Percentiles rank a stretch among this genome's conserved stretches.
Conservation (phyloP, 2,113 vertebrate genomes). For the Cynocephalus volans region DNA sequence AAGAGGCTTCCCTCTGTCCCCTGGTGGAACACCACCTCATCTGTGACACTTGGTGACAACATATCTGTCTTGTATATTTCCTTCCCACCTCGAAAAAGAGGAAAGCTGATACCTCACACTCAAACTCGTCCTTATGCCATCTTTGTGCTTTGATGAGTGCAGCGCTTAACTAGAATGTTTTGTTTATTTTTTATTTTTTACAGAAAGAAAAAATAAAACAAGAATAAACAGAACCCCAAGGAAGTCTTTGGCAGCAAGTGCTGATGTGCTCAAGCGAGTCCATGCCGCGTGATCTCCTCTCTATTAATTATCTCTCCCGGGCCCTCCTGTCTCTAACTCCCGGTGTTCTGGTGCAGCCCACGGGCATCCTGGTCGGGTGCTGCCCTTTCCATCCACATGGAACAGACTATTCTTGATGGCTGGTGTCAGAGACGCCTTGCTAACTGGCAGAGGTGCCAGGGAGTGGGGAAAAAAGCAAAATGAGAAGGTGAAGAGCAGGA, state of each 20-base stretch:
- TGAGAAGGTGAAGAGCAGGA: background rate
- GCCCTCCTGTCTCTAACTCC: background rate
- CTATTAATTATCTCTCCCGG: background rate
- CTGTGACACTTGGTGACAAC: background rate
- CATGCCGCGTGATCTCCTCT: background rate
- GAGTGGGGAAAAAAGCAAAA: background rate
- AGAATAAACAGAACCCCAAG: background rate
- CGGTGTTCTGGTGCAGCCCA: background rate
- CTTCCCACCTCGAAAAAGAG: background rate
- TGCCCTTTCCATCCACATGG: background rate
- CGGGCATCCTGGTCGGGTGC: background rate
- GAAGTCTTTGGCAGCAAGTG: background rate
- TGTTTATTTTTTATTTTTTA: background rate
- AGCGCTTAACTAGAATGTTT: background rate
- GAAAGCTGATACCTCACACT: background rate
- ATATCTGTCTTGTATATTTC: background rate
- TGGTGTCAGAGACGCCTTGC: background rate
- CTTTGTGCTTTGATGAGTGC: background rate
- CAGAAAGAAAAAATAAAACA: slow-evolving; percentile 4
- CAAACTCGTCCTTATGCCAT: background rate
- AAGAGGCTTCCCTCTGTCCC: background rate
- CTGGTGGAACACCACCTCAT: background rate
- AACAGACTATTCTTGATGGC: background rate
- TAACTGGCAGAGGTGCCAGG: background rate
- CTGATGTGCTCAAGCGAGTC: background rate